These are phyloP conservation scores for Phyllotis vaccarum DNA, from an alignment of 2,797 vertebrate genomes.

Conservation along the genomic window DNA sequence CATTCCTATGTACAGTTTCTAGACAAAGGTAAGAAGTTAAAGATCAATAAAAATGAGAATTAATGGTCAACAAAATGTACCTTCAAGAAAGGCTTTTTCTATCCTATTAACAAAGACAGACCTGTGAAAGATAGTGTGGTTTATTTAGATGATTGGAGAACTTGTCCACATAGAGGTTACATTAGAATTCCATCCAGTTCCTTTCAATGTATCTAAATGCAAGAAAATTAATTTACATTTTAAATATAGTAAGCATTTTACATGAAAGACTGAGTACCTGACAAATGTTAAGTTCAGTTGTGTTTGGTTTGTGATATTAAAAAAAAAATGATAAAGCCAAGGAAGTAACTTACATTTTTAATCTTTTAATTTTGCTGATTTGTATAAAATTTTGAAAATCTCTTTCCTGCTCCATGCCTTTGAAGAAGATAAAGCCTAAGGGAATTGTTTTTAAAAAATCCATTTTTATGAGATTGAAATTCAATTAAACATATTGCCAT, in stretches of 20 bases:
- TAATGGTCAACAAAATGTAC: background rate
- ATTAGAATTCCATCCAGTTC: conserved; percentile 47
- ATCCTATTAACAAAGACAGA: conserved; percentile 65
- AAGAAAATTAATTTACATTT: conserved; percentile 73
- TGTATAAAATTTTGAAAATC: conserved; percentile 28
- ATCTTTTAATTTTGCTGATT: conserved; percentile 58
- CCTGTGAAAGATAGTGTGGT: conserved; percentile 44
- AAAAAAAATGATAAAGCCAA: conserved; percentile 50
- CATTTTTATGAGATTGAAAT: conserved; percentile 60
- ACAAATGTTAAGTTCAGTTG: conserved; percentile 69
- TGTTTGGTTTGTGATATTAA: conserved; percentile 51
- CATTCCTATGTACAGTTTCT: background rate
- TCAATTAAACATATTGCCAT: conserved; percentile 50
- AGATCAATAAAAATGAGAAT: background rate
- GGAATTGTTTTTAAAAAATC: conserved; percentile 55
- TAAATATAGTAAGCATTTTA: conserved; percentile 75
- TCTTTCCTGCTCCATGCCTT: background rate
- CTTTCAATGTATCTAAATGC: conserved; percentile 62
- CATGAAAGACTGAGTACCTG: conserved; percentile 54
- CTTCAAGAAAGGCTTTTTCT: conserved; percentile 66
- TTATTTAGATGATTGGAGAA: conserved; percentile 67
- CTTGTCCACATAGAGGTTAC: conserved; percentile 49
- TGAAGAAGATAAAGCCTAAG: conserved; percentile 2
- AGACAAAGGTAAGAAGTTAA: conserved; percentile 6
- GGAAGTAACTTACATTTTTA: conserved; percentile 56